Percentiles rank a stretch among this genome's conserved stretches.
Evolutionary conservation across 2,888 invertebrate species (phyloP).

Genomic region (Homarus gammarus): DNA sequence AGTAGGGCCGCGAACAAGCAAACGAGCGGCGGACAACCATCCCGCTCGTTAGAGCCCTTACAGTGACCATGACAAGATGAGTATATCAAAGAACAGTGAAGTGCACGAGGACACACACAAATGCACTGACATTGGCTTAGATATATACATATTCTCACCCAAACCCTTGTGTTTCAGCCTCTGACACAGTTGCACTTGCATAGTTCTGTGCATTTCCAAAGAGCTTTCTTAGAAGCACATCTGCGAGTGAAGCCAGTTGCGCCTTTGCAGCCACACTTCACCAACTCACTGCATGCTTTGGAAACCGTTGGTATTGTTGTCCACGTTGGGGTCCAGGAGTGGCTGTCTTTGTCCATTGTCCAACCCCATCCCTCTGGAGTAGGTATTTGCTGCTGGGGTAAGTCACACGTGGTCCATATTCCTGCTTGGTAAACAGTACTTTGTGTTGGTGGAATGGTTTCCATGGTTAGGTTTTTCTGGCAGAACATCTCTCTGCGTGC

Average conservation of each 20-base stretch:
- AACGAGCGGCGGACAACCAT: too few species aligned
- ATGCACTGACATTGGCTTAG: too few species aligned
- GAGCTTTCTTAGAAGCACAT: conserved; percentile 2
- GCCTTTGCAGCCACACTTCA: conserved; percentile 1
- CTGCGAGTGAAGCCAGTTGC: background rate
- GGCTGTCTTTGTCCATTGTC: background rate
- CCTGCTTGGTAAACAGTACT: background rate
- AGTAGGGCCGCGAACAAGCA: too few species aligned
- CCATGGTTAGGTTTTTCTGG: background rate
- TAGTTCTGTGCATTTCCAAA: background rate
- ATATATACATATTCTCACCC: too few species aligned
- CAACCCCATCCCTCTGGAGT: background rate
- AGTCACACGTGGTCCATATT: background rate
- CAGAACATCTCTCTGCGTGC: background rate
- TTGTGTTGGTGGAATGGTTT: background rate
- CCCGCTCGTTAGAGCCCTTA: too few species aligned
- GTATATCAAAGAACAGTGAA: too few species aligned
- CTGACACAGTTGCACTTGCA: background rate
- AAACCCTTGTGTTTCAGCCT: too few species aligned
- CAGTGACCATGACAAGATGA: too few species aligned
- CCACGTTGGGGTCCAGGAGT: background rate
- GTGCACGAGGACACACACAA: too few species aligned
- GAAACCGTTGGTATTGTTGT: background rate
- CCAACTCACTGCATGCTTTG: background rate
- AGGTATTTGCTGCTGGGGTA: too few species aligned